phyloP scores from a whole-genome alignment of 2,113 vertebrate species.

The Chionodraco myersi region DNA sequence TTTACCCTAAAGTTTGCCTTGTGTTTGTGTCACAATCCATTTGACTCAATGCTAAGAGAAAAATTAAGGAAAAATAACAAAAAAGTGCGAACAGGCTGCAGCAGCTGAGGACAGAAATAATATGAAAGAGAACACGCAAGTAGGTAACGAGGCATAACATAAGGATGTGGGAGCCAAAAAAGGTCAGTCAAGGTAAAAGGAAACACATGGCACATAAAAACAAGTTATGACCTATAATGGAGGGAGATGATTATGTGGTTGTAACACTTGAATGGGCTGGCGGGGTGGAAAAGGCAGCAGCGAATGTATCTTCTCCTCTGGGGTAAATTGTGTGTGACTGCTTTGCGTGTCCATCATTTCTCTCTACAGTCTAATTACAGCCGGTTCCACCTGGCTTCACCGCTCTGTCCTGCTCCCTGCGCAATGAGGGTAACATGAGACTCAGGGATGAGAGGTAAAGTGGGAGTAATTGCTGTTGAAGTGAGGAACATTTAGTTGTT shows the following conservation, averaged over 20 bases:
- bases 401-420: slow-evolving; percentile 43
- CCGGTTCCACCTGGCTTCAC: slow-evolving; percentile 69
- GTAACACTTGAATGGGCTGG: slow-evolving; percentile 28
- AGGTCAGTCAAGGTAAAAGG: slow-evolving; percentile 36
- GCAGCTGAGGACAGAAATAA: slow-evolving; percentile 22
- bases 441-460: slow-evolving; percentile 27
- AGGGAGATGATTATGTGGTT: slow-evolving; percentile 47
- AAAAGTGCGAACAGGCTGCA: slow-evolving; percentile 27
- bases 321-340: slow-evolving; percentile 73
- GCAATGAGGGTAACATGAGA: slow-evolving; percentile 16
- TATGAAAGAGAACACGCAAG: slow-evolving; percentile 28
- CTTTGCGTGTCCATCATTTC: slow-evolving; percentile 74
- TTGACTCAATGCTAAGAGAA: slow-evolving; percentile 9
- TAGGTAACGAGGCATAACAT: slow-evolving; percentile 33
- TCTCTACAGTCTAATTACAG: slow-evolving; percentile 76
- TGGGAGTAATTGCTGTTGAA: slow-evolving; percentile 22
- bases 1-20: no score
- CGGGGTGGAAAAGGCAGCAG: slow-evolving; percentile 28
- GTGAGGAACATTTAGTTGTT: not conserved
- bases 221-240: slow-evolving; percentile 43
- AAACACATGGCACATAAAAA: slow-evolving; percentile 50
- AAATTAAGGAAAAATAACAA: not conserved
- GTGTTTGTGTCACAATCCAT: slow-evolving; percentile 11
- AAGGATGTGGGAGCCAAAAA: slow-evolving; percentile 18
- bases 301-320: slow-evolving; percentile 51